Percentiles rank a stretch among this genome's conserved stretches.
Conservation (phyloP, 2,888 invertebrate genomes). For the Thumatha senex region DNA sequence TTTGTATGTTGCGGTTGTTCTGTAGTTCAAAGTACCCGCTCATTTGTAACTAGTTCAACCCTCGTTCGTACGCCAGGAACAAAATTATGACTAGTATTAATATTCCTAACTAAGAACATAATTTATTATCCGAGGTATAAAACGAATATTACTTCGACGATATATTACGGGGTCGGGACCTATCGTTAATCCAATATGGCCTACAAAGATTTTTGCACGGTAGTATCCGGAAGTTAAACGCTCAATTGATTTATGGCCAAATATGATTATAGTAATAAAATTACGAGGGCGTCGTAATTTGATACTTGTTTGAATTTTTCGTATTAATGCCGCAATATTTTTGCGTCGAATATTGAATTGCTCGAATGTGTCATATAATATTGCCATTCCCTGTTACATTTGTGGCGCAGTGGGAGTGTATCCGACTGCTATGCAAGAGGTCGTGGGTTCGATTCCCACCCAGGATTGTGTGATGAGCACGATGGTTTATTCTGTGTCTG, state of each 20-base stretch:
- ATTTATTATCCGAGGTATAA: constrained; percentile 6
- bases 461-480: no score
- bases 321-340: not conserved
- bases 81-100: constrained; percentile 2
- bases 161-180: constrained; percentile 14
- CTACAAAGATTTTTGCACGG: constrained; percentile 22
- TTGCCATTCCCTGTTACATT: no score
- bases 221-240: constrained; percentile 10
- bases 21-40: not conserved
- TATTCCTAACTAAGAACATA: constrained; percentile 5
- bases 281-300: constrained; percentile 16
- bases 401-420: no score
- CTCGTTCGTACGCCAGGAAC: not conserved
- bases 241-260: constrained; percentile 26
- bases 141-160: constrained; percentile 8
- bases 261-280: constrained; percentile 23
- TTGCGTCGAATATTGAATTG: no score
- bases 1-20: not conserved
- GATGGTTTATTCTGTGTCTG: no score
- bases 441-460: no score
- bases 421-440: no score
- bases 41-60: not conserved
- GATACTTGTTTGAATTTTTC: constrained; percentile 14
- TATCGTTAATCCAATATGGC: constrained; percentile 28
- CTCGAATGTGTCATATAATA: no score